Conservation (phyloP, 2,888 invertebrate genomes). For the Eupithecia abbreviata region DNA sequence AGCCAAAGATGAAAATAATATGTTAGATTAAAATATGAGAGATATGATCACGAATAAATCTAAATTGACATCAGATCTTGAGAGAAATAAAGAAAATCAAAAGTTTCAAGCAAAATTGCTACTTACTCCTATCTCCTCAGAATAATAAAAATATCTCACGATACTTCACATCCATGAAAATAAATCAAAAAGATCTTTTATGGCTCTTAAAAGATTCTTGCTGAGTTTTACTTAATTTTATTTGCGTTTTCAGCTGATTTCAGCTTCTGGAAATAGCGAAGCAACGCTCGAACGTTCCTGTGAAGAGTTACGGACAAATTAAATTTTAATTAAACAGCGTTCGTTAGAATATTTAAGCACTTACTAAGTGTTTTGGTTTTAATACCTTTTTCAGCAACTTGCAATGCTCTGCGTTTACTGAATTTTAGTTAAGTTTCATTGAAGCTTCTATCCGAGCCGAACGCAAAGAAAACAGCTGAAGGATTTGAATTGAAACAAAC, state of each 20-base stretch:
- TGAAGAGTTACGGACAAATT: slow-evolving; percentile 25
- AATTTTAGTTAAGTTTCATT: not conserved
- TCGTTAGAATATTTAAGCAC: slow-evolving; percentile 5
- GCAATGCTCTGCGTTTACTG: not conserved
- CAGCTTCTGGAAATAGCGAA: slow-evolving; percentile 32
- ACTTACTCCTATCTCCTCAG: not conserved
- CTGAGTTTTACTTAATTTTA: slow-evolving; percentile 21
- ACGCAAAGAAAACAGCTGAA: not conserved
- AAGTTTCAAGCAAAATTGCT: not conserved
- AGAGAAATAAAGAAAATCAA: not conserved
- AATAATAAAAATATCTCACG: slow-evolving; percentile 9
- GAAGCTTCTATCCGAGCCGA: not conserved
- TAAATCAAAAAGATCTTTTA: slow-evolving; percentile 19
- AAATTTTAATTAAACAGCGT: slow-evolving; percentile 31
- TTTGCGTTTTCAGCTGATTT: slow-evolving; percentile 35
- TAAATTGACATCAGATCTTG: not conserved
- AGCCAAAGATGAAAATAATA: too few species aligned
- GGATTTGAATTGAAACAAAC: too few species aligned
- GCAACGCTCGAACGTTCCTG: slow-evolving; percentile 25
- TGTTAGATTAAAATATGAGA: too few species aligned
- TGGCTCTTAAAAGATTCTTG: not conserved
- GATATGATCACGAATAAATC: too few species aligned
- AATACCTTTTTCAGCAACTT: slow-evolving; percentile 1
- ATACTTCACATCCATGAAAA: slow-evolving; percentile 3
- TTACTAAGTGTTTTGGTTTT: not conserved